Base-by-base conservation (phyloP, 2,113 vertebrate genomes). In the Toxotes jaculatrix region DNA sequence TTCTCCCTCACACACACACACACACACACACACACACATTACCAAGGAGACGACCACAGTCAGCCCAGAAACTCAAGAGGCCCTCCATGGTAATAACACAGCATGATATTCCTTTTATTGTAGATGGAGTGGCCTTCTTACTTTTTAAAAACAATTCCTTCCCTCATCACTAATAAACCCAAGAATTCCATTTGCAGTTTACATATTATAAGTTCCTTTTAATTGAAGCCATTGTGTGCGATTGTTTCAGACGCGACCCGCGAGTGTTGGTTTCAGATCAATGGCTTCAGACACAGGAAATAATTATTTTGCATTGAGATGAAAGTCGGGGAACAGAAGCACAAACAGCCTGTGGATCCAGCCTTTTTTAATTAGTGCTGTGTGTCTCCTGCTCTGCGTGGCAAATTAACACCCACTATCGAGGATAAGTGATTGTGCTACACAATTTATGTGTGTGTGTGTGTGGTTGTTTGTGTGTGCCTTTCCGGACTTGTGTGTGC, bases 261-360 rank as follows among this genome's bases (percentile, higher is more conserved):
- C 21, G 1, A 79, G 63, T 79, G 77, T 80, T 59, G 76, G 80
- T 87, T 91, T 88, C 84, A 89, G 77, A 93, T 93, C 93, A 83
- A 80, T 88, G 82, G 56, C 87, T 89, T 86, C 79, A 82, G 86
- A 90, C 60, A 31, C 62, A 16, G 80, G 82, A 89, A 92, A 87
- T 91, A 86, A 93, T 93, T 88, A 89, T 91, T 91, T 88, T 56
- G 72, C 74, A n/a, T 62, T 0, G 81, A 88, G 79, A 89, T 93
- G 85, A 93, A 90, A 93, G 87, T 89, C 19, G 4, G 78, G 73
- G 38, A 83, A 51, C 64, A 61, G 73, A 64, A 84, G 64, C 76
- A 55, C 77, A 87, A 89, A 92, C 87, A 88, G 88, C 89, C 89
- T 62, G 80, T 85, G 82, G 88, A 93, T 92, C 78, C 42, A 56